A percentile compares a stretch with the other conserved stretches of the same genome.
phyloP scores from a whole-genome alignment of 2,888 invertebrate species.

The Pollenia amentaria region DNA sequence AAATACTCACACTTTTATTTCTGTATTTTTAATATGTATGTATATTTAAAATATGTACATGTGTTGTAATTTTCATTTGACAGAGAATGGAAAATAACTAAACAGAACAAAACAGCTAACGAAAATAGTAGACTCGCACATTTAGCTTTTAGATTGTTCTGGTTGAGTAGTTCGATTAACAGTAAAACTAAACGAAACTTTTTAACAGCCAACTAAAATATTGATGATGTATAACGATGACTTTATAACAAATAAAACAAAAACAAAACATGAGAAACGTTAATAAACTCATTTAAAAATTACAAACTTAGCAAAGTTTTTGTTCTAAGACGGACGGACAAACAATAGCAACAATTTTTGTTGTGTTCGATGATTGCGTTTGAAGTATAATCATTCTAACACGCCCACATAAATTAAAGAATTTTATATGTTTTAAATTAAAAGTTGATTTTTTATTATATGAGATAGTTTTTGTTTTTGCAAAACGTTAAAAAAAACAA shows the following conservation, averaged over 20 bases:
- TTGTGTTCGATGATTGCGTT: slow-evolving; percentile 6
- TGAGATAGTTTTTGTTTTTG: background rate
- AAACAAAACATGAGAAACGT: slow-evolving; percentile 21
- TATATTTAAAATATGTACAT: background rate
- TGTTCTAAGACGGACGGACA: background rate
- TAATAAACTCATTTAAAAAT: slow-evolving; percentile 54
- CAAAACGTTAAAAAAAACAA: background rate
- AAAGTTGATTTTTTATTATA: slow-evolving; percentile 31
- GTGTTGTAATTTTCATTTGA: slow-evolving; percentile 37
- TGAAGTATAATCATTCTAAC: slow-evolving; percentile 3
- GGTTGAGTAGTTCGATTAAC: slow-evolving; percentile 70
- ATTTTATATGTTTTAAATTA: slow-evolving; percentile 52
- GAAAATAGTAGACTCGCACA: background rate
- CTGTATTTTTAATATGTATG: background rate
- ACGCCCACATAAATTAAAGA: slow-evolving; percentile 51
- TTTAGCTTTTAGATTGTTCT: slow-evolving; percentile 54
- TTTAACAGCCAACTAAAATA: slow-evolving; percentile 33
- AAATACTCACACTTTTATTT: background rate
- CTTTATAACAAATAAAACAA: slow-evolving; percentile 29
- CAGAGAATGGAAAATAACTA: slow-evolving; percentile 33
- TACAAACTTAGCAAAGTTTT: slow-evolving; percentile 21
- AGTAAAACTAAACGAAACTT: slow-evolving; percentile 37
- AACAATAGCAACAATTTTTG: slow-evolving; percentile 1
- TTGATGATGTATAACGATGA: slow-evolving; percentile 47
- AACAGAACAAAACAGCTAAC: slow-evolving; percentile 21